phyloP scores from a whole-genome alignment of 1,140 invertebrate genomes.

The Pachyrhynchus sulphureomaculatus region DNA sequence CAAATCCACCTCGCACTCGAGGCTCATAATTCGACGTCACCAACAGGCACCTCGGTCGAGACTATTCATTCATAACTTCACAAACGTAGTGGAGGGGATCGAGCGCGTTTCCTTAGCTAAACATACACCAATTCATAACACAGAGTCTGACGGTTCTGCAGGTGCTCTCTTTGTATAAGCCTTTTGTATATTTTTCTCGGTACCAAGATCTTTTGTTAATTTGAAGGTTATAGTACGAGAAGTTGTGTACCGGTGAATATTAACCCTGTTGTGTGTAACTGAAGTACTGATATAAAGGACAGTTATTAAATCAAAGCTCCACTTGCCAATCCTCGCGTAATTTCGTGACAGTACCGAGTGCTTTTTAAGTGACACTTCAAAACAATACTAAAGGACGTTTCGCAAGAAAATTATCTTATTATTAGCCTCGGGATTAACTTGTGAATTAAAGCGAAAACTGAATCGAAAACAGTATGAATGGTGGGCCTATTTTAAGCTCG shows the following conservation, averaged over 20 bases:
- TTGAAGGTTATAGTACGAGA: constrained; percentile 21
- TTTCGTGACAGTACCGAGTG: neutral
- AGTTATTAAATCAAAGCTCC: neutral
- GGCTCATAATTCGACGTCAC: neutral
- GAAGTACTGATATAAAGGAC: neutral
- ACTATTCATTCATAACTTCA: constrained; percentile 31
- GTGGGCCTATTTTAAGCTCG: constrained; percentile 23
- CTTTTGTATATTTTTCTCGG: constrained; percentile 16
- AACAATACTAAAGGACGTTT: constrained; percentile 1
- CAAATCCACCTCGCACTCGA: neutral
- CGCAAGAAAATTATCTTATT: constrained; percentile 10
- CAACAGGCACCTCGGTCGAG: constrained; percentile 1
- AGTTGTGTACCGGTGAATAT: constrained; percentile 7
- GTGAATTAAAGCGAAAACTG: constrained; percentile 10
- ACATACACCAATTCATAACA: constrained; percentile 28
- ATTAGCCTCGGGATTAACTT: constrained; percentile 19
- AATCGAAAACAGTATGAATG: constrained; percentile 26
- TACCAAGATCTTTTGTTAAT: constrained; percentile 18
- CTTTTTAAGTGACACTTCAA: constrained; percentile 1
- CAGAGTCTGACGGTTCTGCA: constrained; percentile 18
- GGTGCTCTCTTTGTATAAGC: constrained; percentile 21
- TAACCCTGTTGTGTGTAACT: constrained; percentile 8
- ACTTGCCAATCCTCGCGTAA: too few species aligned
- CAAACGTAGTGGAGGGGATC: constrained; percentile 13
- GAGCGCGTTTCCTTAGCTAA: constrained; percentile 16